Evolutionary conservation across 1,140 invertebrate species (phyloP).

Genomic region (Homarus americanus): DNA sequence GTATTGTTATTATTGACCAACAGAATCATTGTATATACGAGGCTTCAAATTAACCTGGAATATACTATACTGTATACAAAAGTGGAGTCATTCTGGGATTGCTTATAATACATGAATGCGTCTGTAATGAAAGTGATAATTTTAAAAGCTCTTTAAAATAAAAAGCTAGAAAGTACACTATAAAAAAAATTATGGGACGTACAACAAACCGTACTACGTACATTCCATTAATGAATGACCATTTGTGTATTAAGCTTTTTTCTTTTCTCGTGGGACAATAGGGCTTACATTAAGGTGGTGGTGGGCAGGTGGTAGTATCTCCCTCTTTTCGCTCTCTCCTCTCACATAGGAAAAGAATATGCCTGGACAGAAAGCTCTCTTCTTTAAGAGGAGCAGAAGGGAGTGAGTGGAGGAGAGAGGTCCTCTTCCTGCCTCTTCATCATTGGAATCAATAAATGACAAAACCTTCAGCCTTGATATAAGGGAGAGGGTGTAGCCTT

Average conservation of each 20-base stretch:
- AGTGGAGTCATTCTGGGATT: too few species aligned
- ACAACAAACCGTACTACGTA: too few species aligned
- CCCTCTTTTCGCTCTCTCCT: neutral
- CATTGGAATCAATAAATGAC: slow-evolving; percentile 30
- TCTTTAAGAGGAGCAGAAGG: slow-evolving; percentile 4
- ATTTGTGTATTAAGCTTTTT: neutral
- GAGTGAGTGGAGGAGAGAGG: neutral
- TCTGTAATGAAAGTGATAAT: too few species aligned
- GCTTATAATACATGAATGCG: too few species aligned
- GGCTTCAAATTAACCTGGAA: too few species aligned
- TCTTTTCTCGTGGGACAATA: neutral
- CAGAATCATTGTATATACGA: too few species aligned
- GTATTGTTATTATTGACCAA: too few species aligned
- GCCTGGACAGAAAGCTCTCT: neutral
- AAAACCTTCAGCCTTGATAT: neutral
- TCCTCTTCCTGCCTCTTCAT: slow-evolving; percentile 10
- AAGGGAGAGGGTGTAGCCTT: neutral
- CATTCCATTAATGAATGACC: too few species aligned
- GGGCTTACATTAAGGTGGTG: neutral
- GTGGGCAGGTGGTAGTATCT: neutral
- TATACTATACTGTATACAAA: too few species aligned
- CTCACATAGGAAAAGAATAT: neutral
- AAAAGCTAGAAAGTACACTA: too few species aligned
- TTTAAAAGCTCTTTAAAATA: too few species aligned
- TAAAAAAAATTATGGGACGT: too few species aligned